Base-by-base conservation (phyloP, 2,888 invertebrate species). In the Marasmarcha lunaedactyla region DNA sequence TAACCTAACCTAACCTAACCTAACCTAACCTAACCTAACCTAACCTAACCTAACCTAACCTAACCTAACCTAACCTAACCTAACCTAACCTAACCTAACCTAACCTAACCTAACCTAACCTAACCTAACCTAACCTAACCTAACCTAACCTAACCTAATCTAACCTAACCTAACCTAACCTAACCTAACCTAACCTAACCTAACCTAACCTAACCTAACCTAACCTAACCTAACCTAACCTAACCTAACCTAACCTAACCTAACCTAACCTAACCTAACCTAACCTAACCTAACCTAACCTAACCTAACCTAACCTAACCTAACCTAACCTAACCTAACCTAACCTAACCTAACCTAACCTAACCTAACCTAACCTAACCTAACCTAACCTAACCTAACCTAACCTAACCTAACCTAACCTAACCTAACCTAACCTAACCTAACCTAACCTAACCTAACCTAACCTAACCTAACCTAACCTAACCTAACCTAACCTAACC, bases 1-100 rank as follows among this genome's bases (percentile, higher is more conserved):
- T 37, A 37, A 37, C 36, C 36, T 37, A 37, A 37, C 36, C 36
- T 37, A 37, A 37, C 36, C 36, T 37, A 37, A 37, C 36, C 36
- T 37, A 37, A 37, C 36, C 36, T 37, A 37, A 37, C 36, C 36
- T 37, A 33, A 33, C 33, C 33, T 33, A 33, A 33, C 33, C 33
- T 33, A 33, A 33, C 33, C 33, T 33, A 33, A 33, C 33, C 33
- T 33, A 33, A 33, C 33, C 33, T 33, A 33, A 33, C 33, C 33
- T 33, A 33, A 33, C 33, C 33, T 33, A 33, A 33, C 33, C 33
- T 33, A 33, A 33, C 33, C 33, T 33, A 33, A 33, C 33, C 33
- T 33, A 33, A 33, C 33, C 33, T 33, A 33, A 33, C 33, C 33
- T 33, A 33, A 33, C 33, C 33, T 33, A 33, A 33, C 33, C 33